Evolutionary conservation across 2,797 vertebrate species (phyloP), one percentile per base, ranked within the genome.

Genomic region (Chaetodon trifasciatus): DNA sequence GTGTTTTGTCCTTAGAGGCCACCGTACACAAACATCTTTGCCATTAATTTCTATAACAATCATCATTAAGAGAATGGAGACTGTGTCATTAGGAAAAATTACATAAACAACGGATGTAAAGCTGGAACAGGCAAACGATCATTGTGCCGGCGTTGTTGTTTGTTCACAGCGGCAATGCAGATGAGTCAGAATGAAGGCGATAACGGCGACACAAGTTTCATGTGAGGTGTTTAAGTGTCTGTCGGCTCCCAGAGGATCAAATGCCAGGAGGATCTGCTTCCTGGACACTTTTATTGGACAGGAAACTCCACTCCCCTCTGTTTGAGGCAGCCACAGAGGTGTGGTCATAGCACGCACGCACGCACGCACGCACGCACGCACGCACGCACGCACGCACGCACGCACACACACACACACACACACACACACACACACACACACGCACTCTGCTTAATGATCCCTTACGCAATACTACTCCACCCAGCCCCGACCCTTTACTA

Each of bases 231-330:
- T 72, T 10, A 37, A 63, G 53, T 50, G 64, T 42, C 10, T 71
- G 23, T 15, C 17, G 58, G 32, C 55, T 77, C 83, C 52, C 72
- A 13, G 60, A 4, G n/a, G 84, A 70, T 49, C 2, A 32, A 86
- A 77, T 39, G 76, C 62, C 71, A 84, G 57, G 74, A 83, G 75
- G 63, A 87, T 81, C 78, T 57, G 64, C 81, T 87, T 90, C 85
- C 86, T 88, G 61, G 65, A 85, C 86, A 87, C 88, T 83, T 92
- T 92, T 93, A 92, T 91, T 91, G 70, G 83, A 84, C 89, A 90
- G 91, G 92, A 94, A 93, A 85, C 88, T 74, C 78, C 73, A 89
- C 88, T 88, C 86, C 87, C 83, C 76, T 83, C 70, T 76, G 76
- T 76, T 72, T 8, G 50, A 74, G 64, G 47, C 82, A 81, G 83